These are phyloP conservation scores for Cephus spinipes DNA, from an alignment of 2,888 invertebrate genomes.

Conservation along the genomic window DNA sequence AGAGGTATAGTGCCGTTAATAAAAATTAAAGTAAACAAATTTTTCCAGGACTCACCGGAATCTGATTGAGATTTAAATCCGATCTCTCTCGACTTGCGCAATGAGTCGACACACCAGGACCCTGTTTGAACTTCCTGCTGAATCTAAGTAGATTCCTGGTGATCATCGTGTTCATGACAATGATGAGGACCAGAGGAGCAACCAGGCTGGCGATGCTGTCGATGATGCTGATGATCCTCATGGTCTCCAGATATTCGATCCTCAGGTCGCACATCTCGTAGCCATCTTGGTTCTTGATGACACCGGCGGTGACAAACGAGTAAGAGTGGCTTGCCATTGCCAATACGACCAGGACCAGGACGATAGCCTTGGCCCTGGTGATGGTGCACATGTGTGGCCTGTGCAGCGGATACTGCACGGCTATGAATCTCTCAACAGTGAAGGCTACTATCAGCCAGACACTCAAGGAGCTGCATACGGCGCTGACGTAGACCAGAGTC, in stretches of 20 bases:
- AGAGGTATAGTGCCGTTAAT: no score
- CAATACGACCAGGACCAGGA: conserved; percentile 64
- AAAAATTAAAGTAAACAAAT: background rate
- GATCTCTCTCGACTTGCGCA: conserved; percentile 38
- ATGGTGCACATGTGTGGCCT: conserved; percentile 74
- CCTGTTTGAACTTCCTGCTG: conserved; percentile 64
- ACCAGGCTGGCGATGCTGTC: conserved; percentile 75
- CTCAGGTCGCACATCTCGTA: conserved; percentile 68
- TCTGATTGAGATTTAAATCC: conserved; percentile 65
- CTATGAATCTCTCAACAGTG: conserved; percentile 77
- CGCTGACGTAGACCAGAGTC: conserved; percentile 68
- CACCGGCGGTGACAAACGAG: conserved; percentile 66
- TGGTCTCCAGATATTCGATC: conserved; percentile 68
- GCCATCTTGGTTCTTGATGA: conserved; percentile 53
- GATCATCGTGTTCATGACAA: conserved; percentile 75
- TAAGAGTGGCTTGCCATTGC: conserved; percentile 67
- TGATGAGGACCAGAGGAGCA: conserved; percentile 72
- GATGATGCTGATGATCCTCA: conserved; percentile 71
- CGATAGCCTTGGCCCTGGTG: conserved; percentile 71
- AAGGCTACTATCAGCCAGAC: conserved; percentile 79
- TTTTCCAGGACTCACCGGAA: conserved; percentile 60
- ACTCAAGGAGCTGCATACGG: conserved; percentile 73
- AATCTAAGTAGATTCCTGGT: conserved; percentile 69
- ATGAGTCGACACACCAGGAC: conserved; percentile 42
- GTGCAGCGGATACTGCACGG: conserved; percentile 74